Conservation (phyloP, 2,797 vertebrate species). For the Passerculus sandwichensis region DNA sequence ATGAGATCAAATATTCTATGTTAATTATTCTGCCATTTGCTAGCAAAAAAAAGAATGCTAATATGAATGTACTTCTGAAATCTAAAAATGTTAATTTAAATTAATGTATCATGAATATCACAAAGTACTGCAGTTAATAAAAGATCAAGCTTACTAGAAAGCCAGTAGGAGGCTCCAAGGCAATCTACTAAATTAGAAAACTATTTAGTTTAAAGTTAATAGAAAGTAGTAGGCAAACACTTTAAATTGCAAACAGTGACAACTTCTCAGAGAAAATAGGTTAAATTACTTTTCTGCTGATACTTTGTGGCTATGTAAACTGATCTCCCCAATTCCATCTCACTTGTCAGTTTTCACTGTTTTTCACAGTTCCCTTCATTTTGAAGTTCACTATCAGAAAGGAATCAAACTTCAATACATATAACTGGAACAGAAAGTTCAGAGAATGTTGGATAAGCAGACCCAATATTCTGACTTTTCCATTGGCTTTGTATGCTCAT, state of each 20-base stretch:
- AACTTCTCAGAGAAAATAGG: neutral
- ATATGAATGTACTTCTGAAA: conserved; percentile 58
- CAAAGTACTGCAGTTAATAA: conserved; percentile 41
- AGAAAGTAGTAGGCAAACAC: conserved; percentile 19
- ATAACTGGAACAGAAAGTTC: neutral
- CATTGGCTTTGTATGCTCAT: neutral
- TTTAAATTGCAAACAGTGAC: neutral
- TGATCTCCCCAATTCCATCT: neutral
- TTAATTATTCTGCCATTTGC: conserved; percentile 58
- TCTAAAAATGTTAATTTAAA: conserved; percentile 44
- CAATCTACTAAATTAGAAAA: neutral
- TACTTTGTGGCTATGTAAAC: neutral
- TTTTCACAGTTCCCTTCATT: neutral
- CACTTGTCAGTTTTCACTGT: neutral
- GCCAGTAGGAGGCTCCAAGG: conserved; percentile 11
- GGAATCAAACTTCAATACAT: neutral
- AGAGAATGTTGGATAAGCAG: neutral
- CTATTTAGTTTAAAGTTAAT: neutral
- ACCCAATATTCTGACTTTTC: neutral
- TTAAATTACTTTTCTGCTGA: neutral
- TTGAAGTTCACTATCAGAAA: neutral
- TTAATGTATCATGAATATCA: conserved; percentile 33
- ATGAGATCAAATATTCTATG: conserved; percentile 53
- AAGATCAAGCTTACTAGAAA: conserved; percentile 49
- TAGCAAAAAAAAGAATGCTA: conserved; percentile 52